Evolutionary conservation across 37 sponge, comb jelly and placozoan genomes (phyloP).

Genomic region (Beroe ovata): DNA sequence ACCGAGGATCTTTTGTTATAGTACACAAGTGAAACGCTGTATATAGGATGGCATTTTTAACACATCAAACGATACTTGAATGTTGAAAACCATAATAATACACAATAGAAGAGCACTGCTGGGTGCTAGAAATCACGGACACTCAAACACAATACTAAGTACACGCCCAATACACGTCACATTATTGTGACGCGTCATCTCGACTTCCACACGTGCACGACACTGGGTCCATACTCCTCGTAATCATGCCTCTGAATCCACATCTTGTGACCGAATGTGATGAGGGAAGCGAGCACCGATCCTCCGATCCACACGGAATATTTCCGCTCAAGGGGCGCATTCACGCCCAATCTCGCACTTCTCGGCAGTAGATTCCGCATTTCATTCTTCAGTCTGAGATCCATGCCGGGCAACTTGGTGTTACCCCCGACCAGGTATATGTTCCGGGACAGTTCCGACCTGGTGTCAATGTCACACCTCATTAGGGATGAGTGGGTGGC

Average conservation of each 20-base stretch:
- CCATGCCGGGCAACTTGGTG: constrained; percentile 37
- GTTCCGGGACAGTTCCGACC: constrained; percentile 29
- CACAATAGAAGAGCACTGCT: too few species aligned
- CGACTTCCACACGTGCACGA: too few species aligned
- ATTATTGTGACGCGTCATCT: too few species aligned
- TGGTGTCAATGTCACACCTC: constrained; percentile 32
- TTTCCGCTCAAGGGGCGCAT: constrained; percentile 11
- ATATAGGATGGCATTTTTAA: too few species aligned
- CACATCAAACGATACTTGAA: too few species aligned
- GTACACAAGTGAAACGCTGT: too few species aligned
- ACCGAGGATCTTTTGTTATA: too few species aligned
- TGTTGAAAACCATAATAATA: too few species aligned
- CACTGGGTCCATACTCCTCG: constrained; percentile 17
- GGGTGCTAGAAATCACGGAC: too few species aligned
- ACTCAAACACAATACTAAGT: too few species aligned
- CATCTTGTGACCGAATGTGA: not conserved
- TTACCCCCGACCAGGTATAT: constrained; percentile 66
- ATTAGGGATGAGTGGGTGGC: not conserved
- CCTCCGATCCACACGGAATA: constrained; percentile 66
- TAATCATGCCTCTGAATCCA: constrained; percentile 9
- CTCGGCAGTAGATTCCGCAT: not conserved
- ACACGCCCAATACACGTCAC: too few species aligned
- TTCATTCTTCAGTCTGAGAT: constrained; percentile 37
- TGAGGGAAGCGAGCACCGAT: constrained; percentile 6
- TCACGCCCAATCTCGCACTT: constrained; percentile 6